Evolutionary conservation across 1,140 invertebrate genomes (phyloP).

Genomic region (Dendroctonus ponderosae): DNA sequence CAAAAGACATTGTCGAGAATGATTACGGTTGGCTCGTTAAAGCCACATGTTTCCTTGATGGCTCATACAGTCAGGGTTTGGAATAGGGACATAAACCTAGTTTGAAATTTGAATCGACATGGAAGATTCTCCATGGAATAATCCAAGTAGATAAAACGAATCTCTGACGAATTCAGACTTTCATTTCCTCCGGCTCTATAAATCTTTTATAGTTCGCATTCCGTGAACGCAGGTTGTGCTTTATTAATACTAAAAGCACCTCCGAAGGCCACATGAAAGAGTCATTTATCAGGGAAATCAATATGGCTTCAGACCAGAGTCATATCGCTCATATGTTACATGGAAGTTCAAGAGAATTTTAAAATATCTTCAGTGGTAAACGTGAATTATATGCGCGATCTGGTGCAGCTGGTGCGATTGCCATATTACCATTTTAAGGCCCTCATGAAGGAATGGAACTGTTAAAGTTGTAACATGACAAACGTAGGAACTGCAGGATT

Average conservation of each 20-base stretch:
- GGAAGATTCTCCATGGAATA: not conserved
- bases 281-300: slow-evolving; percentile 1
- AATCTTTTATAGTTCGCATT: slow-evolving; percentile 6
- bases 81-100: not conserved
- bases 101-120: too few relatives aligned
- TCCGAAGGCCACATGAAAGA: not conserved
- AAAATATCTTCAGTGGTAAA: not conserved
- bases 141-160: not conserved
- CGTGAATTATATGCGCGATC: not conserved
- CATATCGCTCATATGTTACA: not conserved
- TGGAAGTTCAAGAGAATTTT: not conserved
- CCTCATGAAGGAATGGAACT: not conserved
- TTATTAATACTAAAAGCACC: slow-evolving; percentile 10
- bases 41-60: not conserved
- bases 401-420: not conserved
- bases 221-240: slow-evolving; percentile 2
- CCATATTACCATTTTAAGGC: not conserved
- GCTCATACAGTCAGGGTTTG: not conserved
- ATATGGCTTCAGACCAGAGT: not conserved
- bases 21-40: not conserved
- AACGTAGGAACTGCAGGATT: too few relatives aligned
- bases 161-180: not conserved
- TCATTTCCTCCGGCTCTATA: slow-evolving; percentile 2
- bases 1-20: not conserved
- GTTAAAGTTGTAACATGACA: not conserved